Evolutionary conservation across 2,797 vertebrate genomes (phyloP), one percentile per base, ranked within the genome.

Genomic region (Mus caroli): DNA sequence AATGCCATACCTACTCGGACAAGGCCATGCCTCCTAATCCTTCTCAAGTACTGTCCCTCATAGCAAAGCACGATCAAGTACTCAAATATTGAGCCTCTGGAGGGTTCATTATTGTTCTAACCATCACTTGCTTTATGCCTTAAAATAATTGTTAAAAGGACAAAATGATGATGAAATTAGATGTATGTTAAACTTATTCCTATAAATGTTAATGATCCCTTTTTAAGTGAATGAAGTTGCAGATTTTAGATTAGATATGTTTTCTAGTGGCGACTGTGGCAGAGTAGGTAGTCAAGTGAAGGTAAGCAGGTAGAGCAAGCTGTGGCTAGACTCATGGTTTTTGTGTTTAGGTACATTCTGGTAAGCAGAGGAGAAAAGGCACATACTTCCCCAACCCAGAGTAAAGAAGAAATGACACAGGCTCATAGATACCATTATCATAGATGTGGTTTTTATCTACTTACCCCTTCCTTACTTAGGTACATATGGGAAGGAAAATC

Each of bases 131-230:
- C 4, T 43, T 37, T 37, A 67, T 85, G 34, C 28, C 56, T 91
- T 86, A 83, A 76, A 75, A 95, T 64, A 95, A 52, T 4, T 83
- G 22, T 34, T 87, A 43, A 77, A 90, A n/a, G 3, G 40, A 43
- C 12, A 71, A 69, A 87, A 88, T 84, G 6, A 86, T 54, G 6
- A 19, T 34, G 28, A 31, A 64, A 52, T 52, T 75, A 62, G 17
- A 0, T 75, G n/a, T 67, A 24, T 73, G 28, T 91, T 86, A 93
- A 28, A 54, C 62, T 88, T 87, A 73, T 85, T 83, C 17, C 7
- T 60, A 19, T 92, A 40, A 28, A 22, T 89, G 28, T 92, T 26
- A 76, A 40, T 77, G 46, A 71, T 86, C n/a, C 31, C 87, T 90
- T 76, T 79, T 22, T 69, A 62, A 56, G 13, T 64, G 50, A 94